These are phyloP conservation scores for Portunus trituberculatus DNA, from an alignment of 1,140 invertebrate genomes.

Conservation along the genomic window DNA sequence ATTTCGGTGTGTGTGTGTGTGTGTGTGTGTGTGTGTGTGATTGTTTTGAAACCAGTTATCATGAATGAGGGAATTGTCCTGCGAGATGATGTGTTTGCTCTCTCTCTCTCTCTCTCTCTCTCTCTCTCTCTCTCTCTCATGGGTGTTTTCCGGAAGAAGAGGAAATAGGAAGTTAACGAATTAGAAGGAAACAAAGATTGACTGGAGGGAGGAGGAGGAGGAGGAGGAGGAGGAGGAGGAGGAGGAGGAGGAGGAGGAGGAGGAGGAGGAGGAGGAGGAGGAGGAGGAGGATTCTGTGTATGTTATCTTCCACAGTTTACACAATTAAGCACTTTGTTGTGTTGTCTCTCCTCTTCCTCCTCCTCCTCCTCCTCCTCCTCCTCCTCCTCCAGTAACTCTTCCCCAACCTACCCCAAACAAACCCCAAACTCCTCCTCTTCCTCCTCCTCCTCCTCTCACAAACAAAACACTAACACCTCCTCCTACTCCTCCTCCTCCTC, in stretches of 20 bases:
- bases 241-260: not conserved
- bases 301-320: conserved; percentile 36
- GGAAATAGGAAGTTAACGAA: not conserved
- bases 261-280: not conserved
- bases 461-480: not conserved
- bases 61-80: no score
- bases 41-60: not conserved
- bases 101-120: not conserved
- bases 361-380: not conserved
- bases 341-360: not conserved
- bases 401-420: not conserved
- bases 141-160: not conserved
- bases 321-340: not conserved
- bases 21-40: not conserved
- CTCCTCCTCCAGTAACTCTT: not conserved
- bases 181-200: not conserved
- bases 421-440: no score
- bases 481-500: not conserved
- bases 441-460: no score
- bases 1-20: not conserved
- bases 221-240: not conserved
- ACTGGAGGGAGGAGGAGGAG: not conserved
- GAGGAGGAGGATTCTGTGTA: conserved; percentile 15
- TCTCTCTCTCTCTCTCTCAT: not conserved
- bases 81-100: not conserved